These are phyloP conservation scores for Euzophera pinguis DNA, from an alignment of 2,888 invertebrate species.

Conservation along the genomic window DNA sequence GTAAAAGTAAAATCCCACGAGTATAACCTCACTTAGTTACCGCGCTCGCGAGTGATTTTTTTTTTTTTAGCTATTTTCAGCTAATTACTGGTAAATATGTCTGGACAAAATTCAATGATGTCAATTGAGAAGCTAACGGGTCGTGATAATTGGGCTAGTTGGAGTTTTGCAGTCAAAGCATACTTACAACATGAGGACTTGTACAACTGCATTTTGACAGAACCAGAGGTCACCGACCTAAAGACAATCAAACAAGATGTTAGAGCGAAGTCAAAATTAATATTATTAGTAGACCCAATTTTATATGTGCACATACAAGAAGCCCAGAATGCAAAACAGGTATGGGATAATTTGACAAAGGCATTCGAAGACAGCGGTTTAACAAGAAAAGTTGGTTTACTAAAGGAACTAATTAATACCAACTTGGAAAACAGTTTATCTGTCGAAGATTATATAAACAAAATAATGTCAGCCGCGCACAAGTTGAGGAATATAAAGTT, in stretches of 20 bases:
- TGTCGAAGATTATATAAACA: background rate
- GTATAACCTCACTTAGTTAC: no score
- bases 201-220: background rate
- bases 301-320: background rate
- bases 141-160: background rate
- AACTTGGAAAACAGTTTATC: background rate
- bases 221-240: background rate
- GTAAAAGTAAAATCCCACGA: no score
- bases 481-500: background rate
- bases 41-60: no score
- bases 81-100: no score
- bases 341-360: background rate
- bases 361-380: no score
- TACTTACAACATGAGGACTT: background rate
- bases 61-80: no score
- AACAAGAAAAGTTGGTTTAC: no score
- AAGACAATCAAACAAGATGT: background rate
- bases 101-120: no score
- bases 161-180: background rate
- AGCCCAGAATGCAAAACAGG: background rate
- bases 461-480: background rate
- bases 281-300: background rate
- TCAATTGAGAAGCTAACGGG: background rate
- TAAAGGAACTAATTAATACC: background rate
- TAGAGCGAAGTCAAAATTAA: background rate